These are phyloP conservation scores for Lithophane semibrunnea DNA, from an alignment of 2,888 invertebrate species.

Conservation along the genomic window DNA sequence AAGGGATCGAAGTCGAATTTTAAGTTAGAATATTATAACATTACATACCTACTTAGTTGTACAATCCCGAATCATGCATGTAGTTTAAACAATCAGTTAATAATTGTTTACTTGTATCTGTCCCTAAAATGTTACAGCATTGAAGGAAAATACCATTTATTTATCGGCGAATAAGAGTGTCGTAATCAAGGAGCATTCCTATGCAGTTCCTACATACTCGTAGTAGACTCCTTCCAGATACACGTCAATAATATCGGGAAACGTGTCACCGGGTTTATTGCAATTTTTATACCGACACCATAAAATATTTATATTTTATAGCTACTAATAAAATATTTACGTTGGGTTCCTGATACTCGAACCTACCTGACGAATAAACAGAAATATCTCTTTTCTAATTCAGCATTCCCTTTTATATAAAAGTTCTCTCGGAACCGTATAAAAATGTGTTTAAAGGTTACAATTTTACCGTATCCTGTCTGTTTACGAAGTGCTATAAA, in stretches of 20 bases:
- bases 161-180: not conserved
- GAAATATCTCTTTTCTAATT: constrained; percentile 63
- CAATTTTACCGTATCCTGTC: constrained; percentile 42
- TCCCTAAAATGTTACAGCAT: no score
- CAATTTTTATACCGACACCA: constrained; percentile 59
- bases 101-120: no score
- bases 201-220: constrained; percentile 38
- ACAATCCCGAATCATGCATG: no score
- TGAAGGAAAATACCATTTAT: not conserved
- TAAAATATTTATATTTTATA: constrained; percentile 75
- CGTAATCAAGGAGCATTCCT: not conserved
- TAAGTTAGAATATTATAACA: no score
- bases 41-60: no score
- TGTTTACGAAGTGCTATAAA: constrained; percentile 46
- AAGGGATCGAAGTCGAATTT: no score
- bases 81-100: no score
- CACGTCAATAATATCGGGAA: constrained; percentile 45
- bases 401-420: constrained; percentile 59
- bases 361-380: constrained; percentile 64
- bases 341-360: constrained; percentile 39
- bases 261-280: constrained; percentile 63
- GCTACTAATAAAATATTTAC: constrained; percentile 73
- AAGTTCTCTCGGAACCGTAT: constrained; percentile 39
- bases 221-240: constrained; percentile 1
- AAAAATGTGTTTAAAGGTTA: constrained; percentile 55